Evolutionary conservation across 53 echinoderm and acorn worm genomes (phyloP).

Genomic region (Paracentrotus lividus): DNA sequence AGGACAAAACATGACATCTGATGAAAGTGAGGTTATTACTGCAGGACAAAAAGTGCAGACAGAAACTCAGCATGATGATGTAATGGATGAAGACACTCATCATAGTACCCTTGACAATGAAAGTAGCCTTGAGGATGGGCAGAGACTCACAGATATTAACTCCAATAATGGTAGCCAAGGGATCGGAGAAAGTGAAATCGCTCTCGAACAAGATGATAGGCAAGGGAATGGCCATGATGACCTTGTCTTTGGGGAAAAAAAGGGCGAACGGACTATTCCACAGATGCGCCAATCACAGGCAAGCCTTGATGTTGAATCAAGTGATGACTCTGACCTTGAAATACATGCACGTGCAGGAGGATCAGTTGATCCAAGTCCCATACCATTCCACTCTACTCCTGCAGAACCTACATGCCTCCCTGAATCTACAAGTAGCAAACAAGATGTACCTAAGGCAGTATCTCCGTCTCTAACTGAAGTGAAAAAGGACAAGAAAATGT

Average conservation of each 20-base stretch:
- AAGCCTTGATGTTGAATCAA: background rate
- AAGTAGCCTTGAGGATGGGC: background rate
- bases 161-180: background rate
- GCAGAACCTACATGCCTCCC: background rate
- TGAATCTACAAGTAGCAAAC: background rate
- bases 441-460: background rate
- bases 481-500: background rate
- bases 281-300: background rate
- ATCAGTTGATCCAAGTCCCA: background rate
- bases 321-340: background rate
- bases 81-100: background rate
- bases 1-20: constrained; percentile 28
- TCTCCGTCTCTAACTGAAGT: background rate
- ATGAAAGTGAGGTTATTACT: constrained; percentile 1
- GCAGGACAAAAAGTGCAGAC: background rate
- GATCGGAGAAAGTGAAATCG: background rate
- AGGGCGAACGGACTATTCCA: background rate
- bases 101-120: background rate
- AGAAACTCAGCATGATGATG: background rate
- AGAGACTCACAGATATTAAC: background rate
- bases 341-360: too few relatives aligned
- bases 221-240: background rate
- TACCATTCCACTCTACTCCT: constrained; percentile 4
- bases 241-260: background rate
- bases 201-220: background rate